These are phyloP conservation scores for Drosophila gunungcola DNA, from an alignment of 1,140 invertebrate genomes.

Conservation along the genomic window DNA sequence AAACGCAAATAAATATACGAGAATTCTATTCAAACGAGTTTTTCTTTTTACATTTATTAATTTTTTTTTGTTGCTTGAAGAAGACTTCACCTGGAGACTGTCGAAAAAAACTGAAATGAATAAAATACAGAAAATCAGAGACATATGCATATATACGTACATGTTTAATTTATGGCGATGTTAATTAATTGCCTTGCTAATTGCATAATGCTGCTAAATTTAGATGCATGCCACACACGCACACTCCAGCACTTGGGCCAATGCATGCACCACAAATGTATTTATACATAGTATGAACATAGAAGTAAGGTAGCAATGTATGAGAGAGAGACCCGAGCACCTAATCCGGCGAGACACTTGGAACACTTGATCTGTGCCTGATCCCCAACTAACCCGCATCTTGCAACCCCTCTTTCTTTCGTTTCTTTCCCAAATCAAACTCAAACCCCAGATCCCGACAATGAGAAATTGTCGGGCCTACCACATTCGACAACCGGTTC, in stretches of 20 bases:
- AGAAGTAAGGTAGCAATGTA: not conserved
- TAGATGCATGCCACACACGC: slow-evolving; percentile 62
- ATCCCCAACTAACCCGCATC: slow-evolving; percentile 46
- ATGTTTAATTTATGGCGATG: slow-evolving; percentile 52
- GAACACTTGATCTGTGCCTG: slow-evolving; percentile 16
- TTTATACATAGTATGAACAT: not conserved
- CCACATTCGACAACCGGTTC: slow-evolving; percentile 85
- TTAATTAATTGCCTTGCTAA: slow-evolving; percentile 69
- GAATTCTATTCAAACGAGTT: slow-evolving; percentile 43
- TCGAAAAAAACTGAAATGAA: slow-evolving; percentile 25
- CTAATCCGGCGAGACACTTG: slow-evolving; percentile 8
- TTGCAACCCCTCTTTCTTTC: slow-evolving; percentile 39
- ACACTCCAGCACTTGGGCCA: slow-evolving; percentile 17
- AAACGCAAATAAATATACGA: slow-evolving; percentile 28
- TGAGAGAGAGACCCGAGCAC: slow-evolving; percentile 42
- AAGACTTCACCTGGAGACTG: slow-evolving; percentile 22
- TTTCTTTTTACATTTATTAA: not conserved
- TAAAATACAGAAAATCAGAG: slow-evolving; percentile 12
- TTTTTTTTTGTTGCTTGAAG: not conserved
- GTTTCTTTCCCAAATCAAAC: slow-evolving; percentile 15
- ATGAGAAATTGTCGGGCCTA: slow-evolving; percentile 84
- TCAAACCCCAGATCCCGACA: slow-evolving; percentile 73
- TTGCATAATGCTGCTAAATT: slow-evolving; percentile 62
- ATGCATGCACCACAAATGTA: not conserved
- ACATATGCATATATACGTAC: slow-evolving; percentile 1